Conservation (phyloP, 2,888 invertebrate genomes). For the Amphipoea lucens region DNA sequence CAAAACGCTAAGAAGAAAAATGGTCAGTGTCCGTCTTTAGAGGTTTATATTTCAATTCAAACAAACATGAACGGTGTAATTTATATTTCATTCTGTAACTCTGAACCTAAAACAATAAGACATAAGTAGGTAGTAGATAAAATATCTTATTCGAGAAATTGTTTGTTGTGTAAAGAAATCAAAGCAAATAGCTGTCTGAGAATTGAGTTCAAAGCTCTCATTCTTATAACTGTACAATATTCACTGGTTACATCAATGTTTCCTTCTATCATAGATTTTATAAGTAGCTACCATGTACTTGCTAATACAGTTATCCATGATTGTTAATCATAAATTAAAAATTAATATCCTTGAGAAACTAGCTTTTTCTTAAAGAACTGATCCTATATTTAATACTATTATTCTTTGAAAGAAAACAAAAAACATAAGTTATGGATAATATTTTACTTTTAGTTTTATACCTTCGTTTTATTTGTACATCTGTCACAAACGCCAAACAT, state of each 20-base stretch:
- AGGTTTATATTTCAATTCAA: conserved; percentile 42
- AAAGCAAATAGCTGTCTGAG: conserved; percentile 40
- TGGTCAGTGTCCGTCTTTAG: background rate
- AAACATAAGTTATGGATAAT: conserved; percentile 37
- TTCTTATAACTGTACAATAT: conserved; percentile 29
- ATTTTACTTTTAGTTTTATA: conserved; percentile 69
- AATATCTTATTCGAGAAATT: conserved; percentile 53
- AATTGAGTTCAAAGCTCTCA: conserved; percentile 44
- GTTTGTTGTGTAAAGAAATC: conserved; percentile 36
- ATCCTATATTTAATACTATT: conserved; percentile 17
- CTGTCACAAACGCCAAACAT: conserved; percentile 77
- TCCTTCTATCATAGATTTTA: conserved; percentile 26
- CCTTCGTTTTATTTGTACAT: conserved; percentile 82
- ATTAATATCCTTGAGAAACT: conserved; percentile 29
- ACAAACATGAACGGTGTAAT: conserved; percentile 55
- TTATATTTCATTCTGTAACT: conserved; percentile 56
- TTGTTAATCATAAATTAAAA: conserved; percentile 24
- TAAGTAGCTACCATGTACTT: conserved; percentile 44
- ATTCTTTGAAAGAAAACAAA: conserved; percentile 38
- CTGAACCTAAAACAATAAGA: conserved; percentile 54
- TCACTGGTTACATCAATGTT: conserved; percentile 41
- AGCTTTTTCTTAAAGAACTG: conserved; percentile 15
- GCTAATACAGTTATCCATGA: conserved; percentile 15
- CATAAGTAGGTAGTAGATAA: conserved; percentile 34
- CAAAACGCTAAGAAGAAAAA: background rate